These are phyloP conservation scores for Pachyuromys duprasi DNA, from an alignment of 2,797 vertebrate genomes.

Conservation along the genomic window DNA sequence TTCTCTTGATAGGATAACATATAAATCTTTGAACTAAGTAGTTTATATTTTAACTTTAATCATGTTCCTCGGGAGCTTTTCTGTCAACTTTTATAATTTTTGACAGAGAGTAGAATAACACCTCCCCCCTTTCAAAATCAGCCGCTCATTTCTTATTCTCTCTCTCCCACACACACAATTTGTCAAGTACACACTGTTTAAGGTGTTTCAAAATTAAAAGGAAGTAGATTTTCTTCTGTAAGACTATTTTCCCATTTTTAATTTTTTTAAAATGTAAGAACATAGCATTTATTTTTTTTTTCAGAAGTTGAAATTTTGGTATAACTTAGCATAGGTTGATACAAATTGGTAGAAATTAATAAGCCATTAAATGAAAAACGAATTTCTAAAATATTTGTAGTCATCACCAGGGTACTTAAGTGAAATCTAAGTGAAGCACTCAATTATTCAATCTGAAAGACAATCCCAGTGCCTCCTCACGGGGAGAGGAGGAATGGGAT, in stretches of 20 bases:
- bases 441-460: conserved; percentile 78
- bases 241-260: not conserved
- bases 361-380: conserved; percentile 45
- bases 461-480: conserved; percentile 58
- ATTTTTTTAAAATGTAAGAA: conserved; percentile 44
- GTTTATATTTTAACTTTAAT: conserved; percentile 28
- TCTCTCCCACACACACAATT: not conserved
- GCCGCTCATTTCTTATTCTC: not conserved
- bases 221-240: conserved; percentile 48
- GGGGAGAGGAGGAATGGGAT: conserved; percentile 76
- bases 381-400: conserved; percentile 73
- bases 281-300: not conserved
- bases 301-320: conserved; percentile 67
- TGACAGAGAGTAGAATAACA: conserved; percentile 39
- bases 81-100: conserved; percentile 6
- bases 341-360: conserved; percentile 79
- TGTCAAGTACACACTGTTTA: not conserved
- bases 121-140: too few species aligned
- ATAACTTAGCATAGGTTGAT: conserved; percentile 63
- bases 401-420: conserved; percentile 81
- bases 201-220: conserved; percentile 42
- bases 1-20: conserved; percentile 18
- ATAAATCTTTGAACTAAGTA: not conserved
- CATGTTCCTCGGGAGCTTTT: conserved; percentile 32
- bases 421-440: conserved; percentile 79